A percentile compares a stretch with the other conserved stretches of the same genome.
Evolutionary conservation across 2,113 vertebrate species (phyloP).

Genomic region (Microtus montanus): DNA sequence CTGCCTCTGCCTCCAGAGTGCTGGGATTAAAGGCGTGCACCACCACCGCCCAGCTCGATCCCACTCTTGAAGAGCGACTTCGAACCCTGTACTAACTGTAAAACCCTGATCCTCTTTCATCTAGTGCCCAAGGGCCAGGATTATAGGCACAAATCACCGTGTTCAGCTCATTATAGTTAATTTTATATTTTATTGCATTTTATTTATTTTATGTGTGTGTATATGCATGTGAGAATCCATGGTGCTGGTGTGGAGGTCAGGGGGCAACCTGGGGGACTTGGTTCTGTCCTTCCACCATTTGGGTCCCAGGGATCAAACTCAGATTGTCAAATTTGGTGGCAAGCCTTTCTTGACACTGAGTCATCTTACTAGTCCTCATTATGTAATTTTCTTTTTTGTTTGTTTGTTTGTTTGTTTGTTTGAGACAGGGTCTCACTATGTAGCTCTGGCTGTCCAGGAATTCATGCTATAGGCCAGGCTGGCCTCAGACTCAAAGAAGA

Average conservation of each 20-base stretch:
- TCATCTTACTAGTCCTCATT: not conserved
- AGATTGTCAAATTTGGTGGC: not conserved
- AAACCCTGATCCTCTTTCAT: not conserved
- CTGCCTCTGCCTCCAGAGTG: too few relatives aligned
- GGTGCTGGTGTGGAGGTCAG: not conserved
- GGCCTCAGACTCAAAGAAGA: too few relatives aligned
- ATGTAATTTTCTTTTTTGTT: not conserved
- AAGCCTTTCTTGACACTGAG: not conserved
- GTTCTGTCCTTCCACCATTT: not conserved
- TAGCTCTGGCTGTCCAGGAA: too few relatives aligned
- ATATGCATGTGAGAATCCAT: not conserved
- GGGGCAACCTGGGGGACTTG: not conserved
- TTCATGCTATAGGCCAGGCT: too few relatives aligned
- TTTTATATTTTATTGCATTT: not conserved
- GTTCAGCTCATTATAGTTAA: too few relatives aligned
- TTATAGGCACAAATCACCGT: not conserved
- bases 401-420: not conserved
- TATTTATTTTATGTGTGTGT: not conserved
- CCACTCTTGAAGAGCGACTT: not conserved
- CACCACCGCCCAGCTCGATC: too few relatives aligned
- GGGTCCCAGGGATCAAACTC: not conserved
- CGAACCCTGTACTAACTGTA: not conserved
- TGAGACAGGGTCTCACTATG: not conserved
- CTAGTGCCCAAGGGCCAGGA: not conserved
- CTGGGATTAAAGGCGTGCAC: too few relatives aligned